Evolutionary conservation across 2,888 invertebrate genomes (phyloP).

Genomic region (Ormyrus thymus): DNA sequence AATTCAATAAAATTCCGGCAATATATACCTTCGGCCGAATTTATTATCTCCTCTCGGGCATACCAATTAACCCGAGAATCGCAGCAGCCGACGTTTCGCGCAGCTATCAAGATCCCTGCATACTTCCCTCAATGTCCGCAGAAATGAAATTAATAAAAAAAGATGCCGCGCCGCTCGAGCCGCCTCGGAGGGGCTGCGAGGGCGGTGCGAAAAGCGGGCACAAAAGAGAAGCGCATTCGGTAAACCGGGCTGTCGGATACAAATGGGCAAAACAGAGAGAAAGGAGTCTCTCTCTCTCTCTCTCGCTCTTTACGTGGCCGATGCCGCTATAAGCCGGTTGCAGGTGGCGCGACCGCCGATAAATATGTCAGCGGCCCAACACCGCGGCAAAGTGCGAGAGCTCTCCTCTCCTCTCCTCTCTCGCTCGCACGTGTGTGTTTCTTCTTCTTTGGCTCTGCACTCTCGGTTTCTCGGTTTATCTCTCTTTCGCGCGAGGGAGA

Average conservation of each 20-base stretch:
- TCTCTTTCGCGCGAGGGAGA: slow-evolving; percentile 1
- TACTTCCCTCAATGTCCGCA: neutral
- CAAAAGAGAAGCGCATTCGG: slow-evolving; percentile 52
- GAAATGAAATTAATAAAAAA: slow-evolving; percentile 53
- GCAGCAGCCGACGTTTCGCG: neutral
- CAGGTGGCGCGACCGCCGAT: slow-evolving; percentile 59
- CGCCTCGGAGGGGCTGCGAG: too few species aligned
- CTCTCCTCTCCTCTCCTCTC: slow-evolving; percentile 39
- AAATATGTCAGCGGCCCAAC: slow-evolving; percentile 74
- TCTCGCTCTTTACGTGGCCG: slow-evolving; percentile 57
- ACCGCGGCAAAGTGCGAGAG: slow-evolving; percentile 65
- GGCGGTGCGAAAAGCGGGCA: neutral
- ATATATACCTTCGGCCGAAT: slow-evolving; percentile 56
- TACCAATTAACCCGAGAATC: slow-evolving; percentile 39
- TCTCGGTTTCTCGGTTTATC: neutral
- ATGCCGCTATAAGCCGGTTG: slow-evolving; percentile 64
- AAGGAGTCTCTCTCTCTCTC: neutral
- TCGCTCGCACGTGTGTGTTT: slow-evolving; percentile 37
- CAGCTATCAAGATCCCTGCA: slow-evolving; percentile 23
- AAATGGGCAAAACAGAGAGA: slow-evolving; percentile 61
- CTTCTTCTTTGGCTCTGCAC: slow-evolving; percentile 31
- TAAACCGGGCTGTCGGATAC: slow-evolving; percentile 66
- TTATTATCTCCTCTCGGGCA: slow-evolving; percentile 22
- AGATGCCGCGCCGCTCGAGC: too few species aligned
- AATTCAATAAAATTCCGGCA: neutral